Percentiles rank a stretch among this genome's conserved stretches.
Conservation (phyloP, 2,888 invertebrate species). For the Euzophera pinguis region DNA sequence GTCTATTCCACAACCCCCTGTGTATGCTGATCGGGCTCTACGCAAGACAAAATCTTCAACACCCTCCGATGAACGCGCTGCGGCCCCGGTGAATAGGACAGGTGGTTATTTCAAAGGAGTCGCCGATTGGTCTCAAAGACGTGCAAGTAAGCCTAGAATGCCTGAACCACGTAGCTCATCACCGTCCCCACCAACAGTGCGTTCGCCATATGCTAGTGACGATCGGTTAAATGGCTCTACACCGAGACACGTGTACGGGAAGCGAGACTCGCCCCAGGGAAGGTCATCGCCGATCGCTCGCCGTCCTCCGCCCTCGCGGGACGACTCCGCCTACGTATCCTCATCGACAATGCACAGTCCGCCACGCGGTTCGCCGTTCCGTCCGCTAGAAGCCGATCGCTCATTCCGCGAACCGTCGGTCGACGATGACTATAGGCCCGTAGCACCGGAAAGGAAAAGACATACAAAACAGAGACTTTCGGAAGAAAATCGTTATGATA, state of each 20-base stretch:
- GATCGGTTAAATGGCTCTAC: conserved; percentile 64
- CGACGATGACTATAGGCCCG: conserved; percentile 74
- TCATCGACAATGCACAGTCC: conserved; percentile 80
- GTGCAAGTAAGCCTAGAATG: conserved; percentile 74
- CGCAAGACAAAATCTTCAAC: conserved; percentile 77
- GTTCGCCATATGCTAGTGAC: conserved; percentile 64
- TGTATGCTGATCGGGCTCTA: conserved; percentile 67
- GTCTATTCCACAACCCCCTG: conserved; percentile 65
- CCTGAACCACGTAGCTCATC: conserved; percentile 72
- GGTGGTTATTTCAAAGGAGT: conserved; percentile 86
- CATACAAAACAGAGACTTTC: conserved; percentile 76
- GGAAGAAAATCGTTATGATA: conserved; percentile 76
- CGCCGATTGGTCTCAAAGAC: conserved; percentile 88
- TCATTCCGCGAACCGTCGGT: conserved; percentile 73
- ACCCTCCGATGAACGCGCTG: conserved; percentile 72
- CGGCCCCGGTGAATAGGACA: conserved; percentile 61
- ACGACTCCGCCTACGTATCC: conserved; percentile 79
- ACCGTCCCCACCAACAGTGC: conserved; percentile 64
- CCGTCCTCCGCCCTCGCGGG: conserved; percentile 73
- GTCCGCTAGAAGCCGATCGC: conserved; percentile 65
- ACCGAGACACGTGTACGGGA: conserved; percentile 63
- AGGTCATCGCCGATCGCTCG: conserved; percentile 65
- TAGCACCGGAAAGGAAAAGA: conserved; percentile 84
- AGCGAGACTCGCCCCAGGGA: conserved; percentile 66
- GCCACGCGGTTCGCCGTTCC: conserved; percentile 74